phyloP scores from a whole-genome alignment of 2,888 invertebrate genomes.

The Ischnus inquisitorius region DNA sequence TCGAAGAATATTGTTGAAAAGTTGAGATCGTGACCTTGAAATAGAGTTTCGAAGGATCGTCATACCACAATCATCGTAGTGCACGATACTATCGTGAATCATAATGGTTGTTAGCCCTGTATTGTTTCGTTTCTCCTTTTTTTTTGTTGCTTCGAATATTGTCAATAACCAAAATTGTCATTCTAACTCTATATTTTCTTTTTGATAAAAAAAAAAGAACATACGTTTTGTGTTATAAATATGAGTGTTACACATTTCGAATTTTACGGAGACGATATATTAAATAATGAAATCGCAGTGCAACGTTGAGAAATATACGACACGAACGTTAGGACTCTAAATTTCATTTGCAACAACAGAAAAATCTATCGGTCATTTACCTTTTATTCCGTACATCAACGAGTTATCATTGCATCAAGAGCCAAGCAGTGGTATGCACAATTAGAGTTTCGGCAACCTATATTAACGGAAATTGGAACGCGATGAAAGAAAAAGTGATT shows the following conservation, averaged over 20 bases:
- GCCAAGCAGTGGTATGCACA: constrained; percentile 24
- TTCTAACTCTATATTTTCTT: neutral
- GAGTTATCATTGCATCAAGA: constrained; percentile 18
- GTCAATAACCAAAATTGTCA: neutral
- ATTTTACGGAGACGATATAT: neutral
- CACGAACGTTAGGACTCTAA: neutral
- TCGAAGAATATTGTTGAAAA: neutral
- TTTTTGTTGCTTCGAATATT: constrained; percentile 40
- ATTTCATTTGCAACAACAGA: too few species aligned
- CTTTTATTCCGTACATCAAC: neutral
- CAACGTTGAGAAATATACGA: neutral
- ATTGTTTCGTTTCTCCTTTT: too few species aligned
- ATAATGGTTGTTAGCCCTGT: constrained; percentile 22
- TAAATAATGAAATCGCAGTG: too few species aligned
- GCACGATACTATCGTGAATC: constrained; percentile 65
- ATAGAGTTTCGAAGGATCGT: constrained; percentile 34
- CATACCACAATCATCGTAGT: constrained; percentile 58
- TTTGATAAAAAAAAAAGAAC: neutral
- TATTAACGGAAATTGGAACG: constrained; percentile 11
- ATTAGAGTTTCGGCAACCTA: constrained; percentile 9
- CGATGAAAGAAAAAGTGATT: neutral
- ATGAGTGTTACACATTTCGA: neutral
- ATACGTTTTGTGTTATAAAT: neutral
- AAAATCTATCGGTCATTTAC: neutral
- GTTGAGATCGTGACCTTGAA: neutral